Percentiles rank a stretch among this genome's conserved stretches.
phyloP scores from a whole-genome alignment of 2,888 invertebrate species.

The Acholoe squamosa region DNA sequence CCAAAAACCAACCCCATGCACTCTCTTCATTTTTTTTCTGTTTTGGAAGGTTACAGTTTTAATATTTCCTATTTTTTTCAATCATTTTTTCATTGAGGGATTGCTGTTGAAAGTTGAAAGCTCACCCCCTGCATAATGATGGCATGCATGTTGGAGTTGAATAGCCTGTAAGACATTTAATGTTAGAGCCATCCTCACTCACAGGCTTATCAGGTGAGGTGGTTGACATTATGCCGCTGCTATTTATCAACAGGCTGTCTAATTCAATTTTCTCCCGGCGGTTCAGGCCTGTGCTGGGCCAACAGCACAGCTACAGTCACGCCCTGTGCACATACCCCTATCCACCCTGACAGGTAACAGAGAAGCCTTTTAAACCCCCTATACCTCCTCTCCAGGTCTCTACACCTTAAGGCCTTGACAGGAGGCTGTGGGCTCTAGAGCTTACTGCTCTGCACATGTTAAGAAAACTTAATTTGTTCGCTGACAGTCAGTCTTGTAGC shows the following conservation, averaged over 20 bases:
- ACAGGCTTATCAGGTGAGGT: slow-evolving; percentile 32
- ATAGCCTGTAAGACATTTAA: not conserved
- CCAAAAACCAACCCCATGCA: no score
- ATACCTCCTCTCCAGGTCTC: not conserved
- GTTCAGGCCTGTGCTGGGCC: not conserved
- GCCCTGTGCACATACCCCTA: not conserved
- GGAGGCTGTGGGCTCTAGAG: not conserved
- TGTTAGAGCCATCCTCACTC: slow-evolving; percentile 1
- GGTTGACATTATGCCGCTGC: slow-evolving; percentile 10
- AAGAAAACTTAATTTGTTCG: slow-evolving; percentile 57
- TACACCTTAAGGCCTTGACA: not conserved
- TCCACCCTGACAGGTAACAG: not conserved
- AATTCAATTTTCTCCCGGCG: slow-evolving; percentile 57
- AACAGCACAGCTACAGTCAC: not conserved
- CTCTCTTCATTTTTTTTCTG: no score
- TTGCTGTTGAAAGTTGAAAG: no score
- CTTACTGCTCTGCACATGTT: not conserved
- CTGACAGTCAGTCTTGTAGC: slow-evolving; percentile 1
- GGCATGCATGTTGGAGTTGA: not conserved
- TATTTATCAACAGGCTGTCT: slow-evolving; percentile 58
- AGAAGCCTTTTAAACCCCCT: not conserved
- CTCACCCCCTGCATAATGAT: not conserved
- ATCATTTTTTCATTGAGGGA: no score
- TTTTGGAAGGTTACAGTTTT: no score
- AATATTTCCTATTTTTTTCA: no score